Evolutionary conservation across 2,113 vertebrate genomes (phyloP), one percentile per base, ranked within the genome.

Genomic region (Protobothrops mucrosquamatus): DNA sequence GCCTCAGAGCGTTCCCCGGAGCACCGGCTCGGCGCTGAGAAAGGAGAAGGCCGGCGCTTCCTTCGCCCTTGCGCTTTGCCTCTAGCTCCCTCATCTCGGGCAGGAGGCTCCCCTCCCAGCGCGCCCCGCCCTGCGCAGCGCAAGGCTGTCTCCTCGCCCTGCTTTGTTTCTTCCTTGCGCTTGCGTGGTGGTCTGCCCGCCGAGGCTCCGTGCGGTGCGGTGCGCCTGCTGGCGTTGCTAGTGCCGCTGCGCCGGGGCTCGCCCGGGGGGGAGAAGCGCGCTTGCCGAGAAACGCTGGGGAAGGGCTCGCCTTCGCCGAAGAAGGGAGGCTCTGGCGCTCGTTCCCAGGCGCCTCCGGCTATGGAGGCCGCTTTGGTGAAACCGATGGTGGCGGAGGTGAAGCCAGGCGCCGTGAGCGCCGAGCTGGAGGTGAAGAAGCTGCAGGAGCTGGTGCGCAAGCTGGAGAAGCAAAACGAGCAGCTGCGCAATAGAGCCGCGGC

Each of bases 351-450:
- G 64, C 48, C 51, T 18, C 10, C 26, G 54, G 88, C 69, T 34
- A 98, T 97, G 98, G 97, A 98, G 95, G 98, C 97, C 69, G 97
- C 97, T 20, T 96, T 98, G 95, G 93, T 97, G 96, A 97, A 95
- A 92, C 97, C 97, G 52, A 95, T 94, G 95, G 97, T 96, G 96
- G 98, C 98, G 95, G 97, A 99, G 97, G 97, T 98, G 93, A 98
- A 97, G 89, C 97, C 98, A 97, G 97, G 96, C 95, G 96, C 96
- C 55, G 97, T 97, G 95, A 98, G 97, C 97, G 98, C 99, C 39
- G 99, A 99, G 98, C 98, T 99, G 97, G 99, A 99, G 98, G 98
- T 99, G 97, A 97, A 98, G 94, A 99, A 99, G 98, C 98, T 99
- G 52, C 98, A 99, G 97, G 99, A 99, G 96, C 97, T 99, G 95